These are phyloP conservation scores for Tinamus major DNA, from an alignment of 2,797 vertebrate genomes.

Conservation along the genomic window DNA sequence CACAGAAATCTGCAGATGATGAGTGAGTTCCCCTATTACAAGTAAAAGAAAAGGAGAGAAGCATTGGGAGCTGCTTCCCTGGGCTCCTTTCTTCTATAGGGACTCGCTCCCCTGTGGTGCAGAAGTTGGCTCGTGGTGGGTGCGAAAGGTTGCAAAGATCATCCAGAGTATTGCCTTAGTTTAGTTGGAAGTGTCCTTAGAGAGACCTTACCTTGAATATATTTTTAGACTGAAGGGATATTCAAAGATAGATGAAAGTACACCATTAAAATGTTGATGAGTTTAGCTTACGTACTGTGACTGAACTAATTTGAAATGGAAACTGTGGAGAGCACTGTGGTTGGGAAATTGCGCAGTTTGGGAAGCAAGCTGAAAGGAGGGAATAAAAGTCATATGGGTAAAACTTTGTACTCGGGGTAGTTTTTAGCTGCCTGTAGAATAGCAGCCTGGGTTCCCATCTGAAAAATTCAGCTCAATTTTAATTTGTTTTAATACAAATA, in stretches of 20 bases:
- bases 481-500: background rate
- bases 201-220: background rate
- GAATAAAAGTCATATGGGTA: background rate
- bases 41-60: background rate
- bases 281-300: rapidly evolving
- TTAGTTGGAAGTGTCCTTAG: background rate
- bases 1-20: background rate
- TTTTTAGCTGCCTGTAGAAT: background rate
- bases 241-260: background rate
- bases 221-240: background rate
- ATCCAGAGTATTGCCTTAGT: background rate
- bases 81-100: background rate
- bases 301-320: background rate
- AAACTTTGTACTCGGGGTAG: background rate
- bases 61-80: background rate
- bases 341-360: rapidly evolving
- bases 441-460: background rate
- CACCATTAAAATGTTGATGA: background rate
- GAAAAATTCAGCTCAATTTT: background rate
- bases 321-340: rapidly evolving
- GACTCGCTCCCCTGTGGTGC: background rate
- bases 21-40: background rate
- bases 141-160: background rate
- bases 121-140: background rate
- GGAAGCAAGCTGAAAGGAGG: background rate